phyloP scores from a whole-genome alignment of 2,113 vertebrate species.

The Plectropomus leopardus region DNA sequence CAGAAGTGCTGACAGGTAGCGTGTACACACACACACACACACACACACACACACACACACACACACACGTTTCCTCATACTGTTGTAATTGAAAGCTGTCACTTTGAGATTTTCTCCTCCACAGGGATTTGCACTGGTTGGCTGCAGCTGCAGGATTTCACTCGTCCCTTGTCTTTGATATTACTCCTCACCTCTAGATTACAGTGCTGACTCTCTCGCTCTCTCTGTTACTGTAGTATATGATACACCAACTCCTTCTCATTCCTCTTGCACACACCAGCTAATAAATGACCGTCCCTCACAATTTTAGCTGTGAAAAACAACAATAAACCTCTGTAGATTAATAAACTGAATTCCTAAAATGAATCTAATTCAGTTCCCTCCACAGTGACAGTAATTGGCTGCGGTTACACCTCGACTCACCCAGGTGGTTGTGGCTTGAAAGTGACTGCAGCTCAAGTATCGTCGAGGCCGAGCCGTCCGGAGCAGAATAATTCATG shows the following conservation, averaged over 20 bases:
- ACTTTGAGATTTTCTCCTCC: slow-evolving; percentile 65
- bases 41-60: slow-evolving; percentile 21
- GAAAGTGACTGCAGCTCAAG: slow-evolving; percentile 23
- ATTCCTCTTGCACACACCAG: background rate
- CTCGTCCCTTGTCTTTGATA: slow-evolving; percentile 62
- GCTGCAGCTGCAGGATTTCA: slow-evolving; percentile 60
- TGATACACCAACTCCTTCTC: background rate
- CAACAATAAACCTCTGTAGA: background rate
- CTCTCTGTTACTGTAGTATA: slow-evolving; percentile 16
- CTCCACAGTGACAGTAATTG: slow-evolving; percentile 46
- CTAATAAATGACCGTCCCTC: slow-evolving; percentile 18
- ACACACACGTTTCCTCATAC: slow-evolving; percentile 37
- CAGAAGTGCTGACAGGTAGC: slow-evolving; percentile 60
- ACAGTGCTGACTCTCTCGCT: slow-evolving; percentile 33
- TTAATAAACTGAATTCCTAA: slow-evolving; percentile 21
- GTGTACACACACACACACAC: slow-evolving; percentile 11
- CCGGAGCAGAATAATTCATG: slow-evolving; percentile 41
- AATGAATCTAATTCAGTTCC: slow-evolving; percentile 18
- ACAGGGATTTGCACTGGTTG: slow-evolving; percentile 67
- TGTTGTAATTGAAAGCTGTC: slow-evolving; percentile 76
- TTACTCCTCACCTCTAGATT: slow-evolving; percentile 62
- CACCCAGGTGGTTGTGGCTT: slow-evolving; percentile 4
- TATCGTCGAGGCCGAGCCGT: slow-evolving; percentile 10
- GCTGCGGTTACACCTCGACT: background rate
- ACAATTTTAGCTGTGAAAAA: slow-evolving; percentile 32